Evolutionary conservation across 2,797 vertebrate genomes (phyloP), one percentile per base, ranked within the genome.

Genomic region (Basileuterus tristriatus): DNA sequence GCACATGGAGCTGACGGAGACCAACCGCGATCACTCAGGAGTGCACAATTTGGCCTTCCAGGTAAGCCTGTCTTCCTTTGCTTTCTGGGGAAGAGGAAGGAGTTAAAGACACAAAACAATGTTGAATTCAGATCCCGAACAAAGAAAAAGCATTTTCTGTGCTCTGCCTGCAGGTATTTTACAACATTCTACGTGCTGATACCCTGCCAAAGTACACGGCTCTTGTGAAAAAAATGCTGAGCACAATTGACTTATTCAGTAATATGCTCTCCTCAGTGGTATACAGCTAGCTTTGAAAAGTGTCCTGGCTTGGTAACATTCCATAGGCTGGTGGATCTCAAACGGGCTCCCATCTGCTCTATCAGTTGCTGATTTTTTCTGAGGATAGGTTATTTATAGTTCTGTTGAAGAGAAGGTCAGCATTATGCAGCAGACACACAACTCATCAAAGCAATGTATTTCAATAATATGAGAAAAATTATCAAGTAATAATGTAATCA

Each of bases 41-140:
- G n/a, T 27, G 23, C 50, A n/a, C 60, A 98, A 98, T 62, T 20
- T 85, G 47, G 90, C 92, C 43, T 98, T 98, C 89, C 97, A 98
- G 98, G 98, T 98, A 95, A 94, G 97, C 3, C 0, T 26, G 29
- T 8, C 90, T 62, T 83, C n/a, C 21, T 46, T 78, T 74, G 62
- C 32, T 79, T 62, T 82, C 16, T 39, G 29, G 39, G 63, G 27
- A 94, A 69, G 47, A 60, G 41, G 52, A 67, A 78, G 12, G n/a
- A 43, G 17, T 83, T 69, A 24, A 50, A 71, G 65, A 27, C 26
- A 26, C 39, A 15, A 16, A 72, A 50, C 29, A 63, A 14, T 39
- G 16, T 19, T 82, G 58, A 37, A 39, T 53, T 83, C n/a, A 17
- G 49, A n/a, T 15, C 15, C 19, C 15, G 29, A 71, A 76, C 62